Conservation (phyloP, 2,888 invertebrate genomes). For the Trissolcus japonicus region DNA sequence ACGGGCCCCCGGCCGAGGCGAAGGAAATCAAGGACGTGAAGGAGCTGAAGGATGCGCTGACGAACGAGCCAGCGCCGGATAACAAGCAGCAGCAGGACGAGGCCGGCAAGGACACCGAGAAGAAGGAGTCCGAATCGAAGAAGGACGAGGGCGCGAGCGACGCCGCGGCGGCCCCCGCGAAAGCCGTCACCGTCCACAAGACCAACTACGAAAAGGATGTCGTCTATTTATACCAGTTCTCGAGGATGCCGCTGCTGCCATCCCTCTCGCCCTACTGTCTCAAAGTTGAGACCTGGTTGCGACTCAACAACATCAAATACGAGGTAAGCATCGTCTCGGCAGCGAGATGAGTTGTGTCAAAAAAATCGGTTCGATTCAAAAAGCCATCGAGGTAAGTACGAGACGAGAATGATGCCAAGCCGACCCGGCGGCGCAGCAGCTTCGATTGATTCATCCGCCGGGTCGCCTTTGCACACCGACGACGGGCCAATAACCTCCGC, state of each 20-base stretch:
- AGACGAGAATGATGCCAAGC: no score
- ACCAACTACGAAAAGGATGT: constrained; percentile 92
- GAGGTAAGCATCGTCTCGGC: constrained; percentile 82
- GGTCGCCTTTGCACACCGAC: not conserved
- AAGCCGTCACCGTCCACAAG: constrained; percentile 88
- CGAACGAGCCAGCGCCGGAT: constrained; percentile 73
- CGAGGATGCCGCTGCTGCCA: constrained; percentile 91
- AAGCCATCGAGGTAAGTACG: no score
- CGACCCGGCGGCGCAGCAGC: no score
- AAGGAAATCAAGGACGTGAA: constrained; percentile 79
- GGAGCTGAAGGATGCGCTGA: constrained; percentile 78
- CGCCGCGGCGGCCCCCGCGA: constrained; percentile 80
- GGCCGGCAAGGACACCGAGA: constrained; percentile 71
- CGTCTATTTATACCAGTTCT: constrained; percentile 95
- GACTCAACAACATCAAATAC: constrained; percentile 93
- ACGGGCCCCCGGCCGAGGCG: constrained; percentile 82
- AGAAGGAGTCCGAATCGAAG: constrained; percentile 71
- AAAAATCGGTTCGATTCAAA: no score
- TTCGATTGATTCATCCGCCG: not conserved
- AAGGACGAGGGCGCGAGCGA: constrained; percentile 76
- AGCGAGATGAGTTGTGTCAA: no score
- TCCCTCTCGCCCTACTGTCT: constrained; percentile 95
- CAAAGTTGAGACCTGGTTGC: constrained; percentile 97
- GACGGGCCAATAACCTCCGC: constrained; percentile 4
- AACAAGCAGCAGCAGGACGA: constrained; percentile 72